Conservation (phyloP, 2,888 invertebrate species). For the Alentia gelatinosa region DNA sequence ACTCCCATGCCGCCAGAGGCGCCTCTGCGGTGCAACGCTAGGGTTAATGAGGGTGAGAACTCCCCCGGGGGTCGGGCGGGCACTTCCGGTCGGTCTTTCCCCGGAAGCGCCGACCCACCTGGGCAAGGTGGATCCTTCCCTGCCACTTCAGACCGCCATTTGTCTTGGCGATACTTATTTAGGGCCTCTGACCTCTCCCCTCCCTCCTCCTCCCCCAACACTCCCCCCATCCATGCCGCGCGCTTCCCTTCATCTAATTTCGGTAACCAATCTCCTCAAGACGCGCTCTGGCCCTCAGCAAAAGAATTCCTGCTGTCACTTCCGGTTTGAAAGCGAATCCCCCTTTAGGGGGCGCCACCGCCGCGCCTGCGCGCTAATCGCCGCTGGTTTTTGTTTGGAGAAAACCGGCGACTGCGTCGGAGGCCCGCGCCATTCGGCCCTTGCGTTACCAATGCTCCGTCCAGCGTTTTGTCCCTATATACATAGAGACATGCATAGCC, state of each 20-base stretch:
- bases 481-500: no score
- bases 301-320: constrained; percentile 5
- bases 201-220: background rate
- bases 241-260: constrained; percentile 29
- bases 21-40: background rate
- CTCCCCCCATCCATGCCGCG: background rate
- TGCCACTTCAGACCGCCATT: no score
- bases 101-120: background rate
- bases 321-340: constrained; percentile 31
- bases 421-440: no score
- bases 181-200: background rate
- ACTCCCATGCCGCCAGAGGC: no score
- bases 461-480: no score
- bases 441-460: no score
- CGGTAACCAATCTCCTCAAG: constrained; percentile 20
- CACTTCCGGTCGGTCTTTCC: background rate
- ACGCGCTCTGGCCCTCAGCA: background rate
- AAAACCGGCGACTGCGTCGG: no score
- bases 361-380: background rate
- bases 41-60: background rate
- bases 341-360: background rate
- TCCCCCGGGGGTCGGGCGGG: no score
- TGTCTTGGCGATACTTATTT: background rate
- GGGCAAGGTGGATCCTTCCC: no score
- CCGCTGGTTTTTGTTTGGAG: background rate